phyloP scores from a whole-genome alignment of 2,797 vertebrate genomes.

The Buceros bicornis region DNA sequence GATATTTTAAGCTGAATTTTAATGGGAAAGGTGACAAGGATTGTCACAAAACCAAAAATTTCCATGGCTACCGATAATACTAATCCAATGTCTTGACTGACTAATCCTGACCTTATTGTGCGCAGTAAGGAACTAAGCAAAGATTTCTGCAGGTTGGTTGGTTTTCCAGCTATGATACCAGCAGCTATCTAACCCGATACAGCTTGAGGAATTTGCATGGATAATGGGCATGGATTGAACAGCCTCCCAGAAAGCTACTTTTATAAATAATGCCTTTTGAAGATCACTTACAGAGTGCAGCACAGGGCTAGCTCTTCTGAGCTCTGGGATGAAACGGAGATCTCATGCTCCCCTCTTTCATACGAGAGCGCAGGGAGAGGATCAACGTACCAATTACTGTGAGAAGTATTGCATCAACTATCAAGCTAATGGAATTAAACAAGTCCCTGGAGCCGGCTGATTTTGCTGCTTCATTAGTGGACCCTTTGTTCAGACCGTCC shows the following conservation, averaged over 20 bases:
- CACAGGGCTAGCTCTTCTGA: neutral
- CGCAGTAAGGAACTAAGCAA: constrained; percentile 61
- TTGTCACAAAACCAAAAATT: constrained; percentile 74
- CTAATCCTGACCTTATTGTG: constrained; percentile 72
- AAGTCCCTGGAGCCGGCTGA: constrained; percentile 35
- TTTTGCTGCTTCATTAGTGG: constrained; percentile 65
- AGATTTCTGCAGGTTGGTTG: constrained; percentile 65
- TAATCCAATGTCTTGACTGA: constrained; percentile 66
- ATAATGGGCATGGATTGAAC: constrained; percentile 58
- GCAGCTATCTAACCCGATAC: constrained; percentile 51
- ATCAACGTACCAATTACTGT: constrained; percentile 64
- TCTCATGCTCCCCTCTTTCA: constrained; percentile 40
- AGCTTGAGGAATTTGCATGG: constrained; percentile 73
- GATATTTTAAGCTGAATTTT: constrained; percentile 79
- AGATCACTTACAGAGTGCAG: constrained; percentile 62
- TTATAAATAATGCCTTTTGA: constrained; percentile 67
- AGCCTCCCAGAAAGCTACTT: constrained; percentile 57
- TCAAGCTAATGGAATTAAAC: constrained; percentile 76
- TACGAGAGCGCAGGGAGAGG: constrained; percentile 46
- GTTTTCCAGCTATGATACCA: constrained; percentile 57
- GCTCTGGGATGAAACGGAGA: constrained; percentile 51
- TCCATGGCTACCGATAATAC: constrained; percentile 71
- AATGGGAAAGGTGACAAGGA: constrained; percentile 71
- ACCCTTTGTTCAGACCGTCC: constrained; percentile 58
- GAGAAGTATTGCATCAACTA: constrained; percentile 55